Evolutionary conservation across 1,140 invertebrate genomes (phyloP).

Genomic region (Chymomyza costata): DNA sequence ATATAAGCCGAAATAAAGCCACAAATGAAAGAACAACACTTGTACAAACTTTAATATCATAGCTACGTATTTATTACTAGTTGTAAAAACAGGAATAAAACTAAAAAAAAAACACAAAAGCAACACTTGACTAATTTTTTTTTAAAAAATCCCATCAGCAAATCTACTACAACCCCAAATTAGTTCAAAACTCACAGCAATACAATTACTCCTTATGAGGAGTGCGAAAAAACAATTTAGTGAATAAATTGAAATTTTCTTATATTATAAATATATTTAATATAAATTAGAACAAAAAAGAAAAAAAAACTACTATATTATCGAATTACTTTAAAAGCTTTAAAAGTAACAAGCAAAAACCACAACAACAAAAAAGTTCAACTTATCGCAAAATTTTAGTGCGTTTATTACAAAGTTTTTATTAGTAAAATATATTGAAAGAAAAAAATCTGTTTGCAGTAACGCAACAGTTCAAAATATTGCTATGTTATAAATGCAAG

Average conservation of each 20-base stretch:
- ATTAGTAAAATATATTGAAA: slow-evolving; percentile 56
- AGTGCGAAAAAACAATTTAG: slow-evolving; percentile 19
- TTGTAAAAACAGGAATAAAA: too few species aligned
- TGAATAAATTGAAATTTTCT: slow-evolving; percentile 24
- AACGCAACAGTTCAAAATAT: slow-evolving; percentile 41
- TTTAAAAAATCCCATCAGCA: too few species aligned
- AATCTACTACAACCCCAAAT: too few species aligned
- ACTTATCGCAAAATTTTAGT: slow-evolving; percentile 55
- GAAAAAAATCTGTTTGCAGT: slow-evolving; percentile 47
- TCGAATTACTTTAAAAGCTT: slow-evolving; percentile 66
- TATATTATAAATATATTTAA: slow-evolving; percentile 27
- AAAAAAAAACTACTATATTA: too few species aligned
- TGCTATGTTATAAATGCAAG: slow-evolving; percentile 27
- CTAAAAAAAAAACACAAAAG: too few species aligned
- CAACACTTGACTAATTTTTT: too few species aligned
- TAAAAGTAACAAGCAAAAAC: slow-evolving; percentile 40
- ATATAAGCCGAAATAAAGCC: slow-evolving; percentile 50
- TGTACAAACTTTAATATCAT: too few species aligned
- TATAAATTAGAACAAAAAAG: too few species aligned
- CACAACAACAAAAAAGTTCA: slow-evolving; percentile 46
- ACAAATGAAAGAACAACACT: too few species aligned
- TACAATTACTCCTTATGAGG: too few species aligned
- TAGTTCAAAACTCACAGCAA: too few species aligned
- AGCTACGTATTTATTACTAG: too few species aligned
- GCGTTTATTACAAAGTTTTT: slow-evolving; percentile 60